phyloP scores from a whole-genome alignment of 2,113 vertebrate genomes.

The Malurus alboscapulatus region DNA sequence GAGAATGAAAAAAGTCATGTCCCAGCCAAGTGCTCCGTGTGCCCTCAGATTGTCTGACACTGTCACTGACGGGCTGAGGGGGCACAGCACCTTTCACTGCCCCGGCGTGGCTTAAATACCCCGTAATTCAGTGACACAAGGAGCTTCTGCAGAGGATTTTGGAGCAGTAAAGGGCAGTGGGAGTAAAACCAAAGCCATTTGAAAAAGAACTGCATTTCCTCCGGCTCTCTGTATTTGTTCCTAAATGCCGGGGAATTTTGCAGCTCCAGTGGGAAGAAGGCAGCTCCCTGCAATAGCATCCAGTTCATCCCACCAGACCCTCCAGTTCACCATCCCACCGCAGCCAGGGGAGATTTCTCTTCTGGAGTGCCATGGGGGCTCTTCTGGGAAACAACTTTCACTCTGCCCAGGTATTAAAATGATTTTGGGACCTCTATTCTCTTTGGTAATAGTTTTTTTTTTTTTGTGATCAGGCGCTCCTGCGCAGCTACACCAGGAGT shows the following conservation, averaged over 20 bases:
- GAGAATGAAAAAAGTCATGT: constrained; percentile 50
- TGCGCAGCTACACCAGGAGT: not conserved
- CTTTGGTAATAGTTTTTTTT: not conserved
- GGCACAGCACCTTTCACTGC: not conserved
- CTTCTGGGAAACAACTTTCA: not conserved
- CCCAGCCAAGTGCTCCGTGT: constrained; percentile 45
- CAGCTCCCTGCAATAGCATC: not conserved
- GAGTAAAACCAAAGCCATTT: not conserved
- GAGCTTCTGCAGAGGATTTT: not conserved
- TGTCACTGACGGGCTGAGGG: not conserved
- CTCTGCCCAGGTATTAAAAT: not conserved
- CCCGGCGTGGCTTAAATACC: not conserved
- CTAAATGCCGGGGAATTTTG: not conserved
- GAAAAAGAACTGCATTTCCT: not conserved
- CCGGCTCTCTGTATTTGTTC: not conserved
- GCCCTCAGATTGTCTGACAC: constrained; percentile 40
- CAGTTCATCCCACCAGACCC: not conserved
- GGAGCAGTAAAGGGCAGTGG: not conserved
- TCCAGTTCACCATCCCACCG: not conserved
- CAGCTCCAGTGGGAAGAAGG: not conserved
- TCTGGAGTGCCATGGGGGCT: not conserved
- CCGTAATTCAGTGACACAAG: not conserved
- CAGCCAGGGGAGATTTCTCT: not conserved
- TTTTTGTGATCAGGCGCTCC: not conserved
- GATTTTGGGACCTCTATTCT: not conserved